A percentile compares a stretch with the other conserved stretches of the same genome.
phyloP scores from a whole-genome alignment of 2,888 invertebrate genomes.

The Rhabditoides inermis region DNA sequence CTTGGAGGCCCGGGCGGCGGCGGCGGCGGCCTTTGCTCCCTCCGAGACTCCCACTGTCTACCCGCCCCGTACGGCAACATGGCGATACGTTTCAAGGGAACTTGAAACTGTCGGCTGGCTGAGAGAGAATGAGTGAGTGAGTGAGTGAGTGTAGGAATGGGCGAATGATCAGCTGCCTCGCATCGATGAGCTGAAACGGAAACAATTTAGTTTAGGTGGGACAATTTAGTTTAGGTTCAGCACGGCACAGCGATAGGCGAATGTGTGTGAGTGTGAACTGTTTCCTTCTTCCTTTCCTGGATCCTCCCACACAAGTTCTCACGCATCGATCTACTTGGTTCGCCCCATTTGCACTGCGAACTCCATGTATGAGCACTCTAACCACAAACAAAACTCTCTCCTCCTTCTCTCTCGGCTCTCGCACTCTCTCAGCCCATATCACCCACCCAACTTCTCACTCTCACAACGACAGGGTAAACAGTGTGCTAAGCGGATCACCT shows the following conservation, averaged over 20 bases:
- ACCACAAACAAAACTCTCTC: background rate
- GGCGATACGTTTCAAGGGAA: no score
- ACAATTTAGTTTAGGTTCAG: no score
- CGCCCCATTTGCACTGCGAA: conserved; percentile 1
- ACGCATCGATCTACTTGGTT: background rate
- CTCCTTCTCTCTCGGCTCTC: background rate
- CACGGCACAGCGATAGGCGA: background rate
- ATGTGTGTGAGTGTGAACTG: background rate
- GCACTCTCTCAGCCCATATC: background rate
- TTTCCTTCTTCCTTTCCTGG: background rate
- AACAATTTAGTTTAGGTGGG: no score
- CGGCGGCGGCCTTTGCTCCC: no score
- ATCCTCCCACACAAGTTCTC: conserved; percentile 2
- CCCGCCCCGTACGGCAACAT: no score
- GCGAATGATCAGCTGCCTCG: no score
- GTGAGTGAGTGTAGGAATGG: no score
- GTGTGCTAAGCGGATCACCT: conserved; percentile 2
- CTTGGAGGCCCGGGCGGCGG: no score
- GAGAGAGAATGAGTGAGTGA: background rate
- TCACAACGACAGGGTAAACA: no score
- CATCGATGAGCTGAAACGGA: no score
- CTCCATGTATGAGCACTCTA: background rate
- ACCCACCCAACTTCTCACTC: background rate
- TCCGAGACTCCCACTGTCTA: no score
- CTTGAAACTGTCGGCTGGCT: no score